Conservation (phyloP, 2,888 invertebrate species). For the Eurytoma adleriae region DNA sequence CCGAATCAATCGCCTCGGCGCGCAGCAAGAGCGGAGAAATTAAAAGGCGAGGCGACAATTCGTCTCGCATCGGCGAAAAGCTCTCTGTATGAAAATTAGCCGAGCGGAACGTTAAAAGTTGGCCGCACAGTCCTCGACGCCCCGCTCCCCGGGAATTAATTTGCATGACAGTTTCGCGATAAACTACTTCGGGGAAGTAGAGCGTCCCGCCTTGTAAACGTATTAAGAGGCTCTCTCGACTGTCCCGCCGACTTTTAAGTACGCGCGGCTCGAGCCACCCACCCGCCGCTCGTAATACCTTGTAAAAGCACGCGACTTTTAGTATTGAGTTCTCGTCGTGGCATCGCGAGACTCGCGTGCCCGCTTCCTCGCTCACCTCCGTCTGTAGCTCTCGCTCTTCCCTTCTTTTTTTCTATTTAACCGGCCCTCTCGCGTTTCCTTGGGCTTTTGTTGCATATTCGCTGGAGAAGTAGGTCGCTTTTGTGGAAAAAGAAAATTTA, state of each 20-base stretch:
- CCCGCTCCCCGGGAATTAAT: conserved; percentile 22
- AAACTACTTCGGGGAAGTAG: conserved; percentile 48
- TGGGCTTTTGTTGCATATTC: no score
- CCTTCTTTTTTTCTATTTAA: no score
- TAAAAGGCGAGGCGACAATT: conserved; percentile 8
- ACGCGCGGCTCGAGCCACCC: background rate
- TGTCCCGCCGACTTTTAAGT: conserved; percentile 40
- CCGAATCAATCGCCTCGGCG: background rate
- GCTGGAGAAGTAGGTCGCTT: no score
- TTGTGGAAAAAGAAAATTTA: no score
- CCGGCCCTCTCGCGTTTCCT: no score
- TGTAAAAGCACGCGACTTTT: conserved; percentile 27
- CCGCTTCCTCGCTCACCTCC: no score
- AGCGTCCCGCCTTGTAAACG: conserved; percentile 38
- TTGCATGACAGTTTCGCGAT: conserved; percentile 48
- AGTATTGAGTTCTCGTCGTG: background rate
- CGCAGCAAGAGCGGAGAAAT: background rate
- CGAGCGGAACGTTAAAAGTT: conserved; percentile 42
- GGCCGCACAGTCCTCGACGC: background rate
- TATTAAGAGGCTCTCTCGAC: conserved; percentile 20
- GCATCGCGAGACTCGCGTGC: no score
- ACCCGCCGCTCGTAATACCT: conserved; percentile 9
- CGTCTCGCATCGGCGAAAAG: conserved; percentile 34
- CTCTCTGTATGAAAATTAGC: conserved; percentile 50
- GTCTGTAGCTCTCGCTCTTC: no score